Evolutionary conservation across 1,140 invertebrate species (phyloP).

Genomic region (Penaeus chinensis): DNA sequence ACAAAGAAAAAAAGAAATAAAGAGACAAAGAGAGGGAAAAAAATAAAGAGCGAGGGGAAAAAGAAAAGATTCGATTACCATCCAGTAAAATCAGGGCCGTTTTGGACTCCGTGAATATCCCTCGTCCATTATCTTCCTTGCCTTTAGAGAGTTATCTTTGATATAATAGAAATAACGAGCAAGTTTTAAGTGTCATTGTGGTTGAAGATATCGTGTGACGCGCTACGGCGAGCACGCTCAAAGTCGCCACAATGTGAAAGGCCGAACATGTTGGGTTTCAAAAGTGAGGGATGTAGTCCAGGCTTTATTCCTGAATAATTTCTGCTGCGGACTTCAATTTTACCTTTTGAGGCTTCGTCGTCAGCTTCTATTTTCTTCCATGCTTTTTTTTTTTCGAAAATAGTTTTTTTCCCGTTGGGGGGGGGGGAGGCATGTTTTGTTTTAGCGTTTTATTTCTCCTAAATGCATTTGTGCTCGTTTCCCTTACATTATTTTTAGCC

Average conservation of each 20-base stretch:
- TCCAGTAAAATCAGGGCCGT: no score
- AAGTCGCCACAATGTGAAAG: constrained; percentile 35
- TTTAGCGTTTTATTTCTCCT: no score
- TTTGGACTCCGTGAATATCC: no score
- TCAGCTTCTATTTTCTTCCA: no score
- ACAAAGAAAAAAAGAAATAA: neutral
- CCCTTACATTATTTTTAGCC: no score
- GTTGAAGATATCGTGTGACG: constrained; percentile 38
- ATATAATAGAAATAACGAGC: constrained; percentile 52
- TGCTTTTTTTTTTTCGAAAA: no score
- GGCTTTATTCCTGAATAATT: no score
- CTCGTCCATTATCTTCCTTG: neutral
- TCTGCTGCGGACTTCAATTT: neutral
- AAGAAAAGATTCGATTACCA: no score
- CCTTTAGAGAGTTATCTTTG: constrained; percentile 33
- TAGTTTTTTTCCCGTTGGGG: no score
- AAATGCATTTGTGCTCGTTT: no score
- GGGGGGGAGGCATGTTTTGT: no score
- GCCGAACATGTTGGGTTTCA: constrained; percentile 24
- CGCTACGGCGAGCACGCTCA: constrained; percentile 46
- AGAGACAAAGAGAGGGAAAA: neutral
- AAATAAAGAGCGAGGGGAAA: neutral
- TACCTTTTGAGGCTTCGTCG: constrained; percentile 5
- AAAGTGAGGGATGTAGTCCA: neutral
- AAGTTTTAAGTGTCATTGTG: constrained; percentile 57